Evolutionary conservation across 1,140 invertebrate species (phyloP).

Genomic region (Neomicropteryx cornuta): DNA sequence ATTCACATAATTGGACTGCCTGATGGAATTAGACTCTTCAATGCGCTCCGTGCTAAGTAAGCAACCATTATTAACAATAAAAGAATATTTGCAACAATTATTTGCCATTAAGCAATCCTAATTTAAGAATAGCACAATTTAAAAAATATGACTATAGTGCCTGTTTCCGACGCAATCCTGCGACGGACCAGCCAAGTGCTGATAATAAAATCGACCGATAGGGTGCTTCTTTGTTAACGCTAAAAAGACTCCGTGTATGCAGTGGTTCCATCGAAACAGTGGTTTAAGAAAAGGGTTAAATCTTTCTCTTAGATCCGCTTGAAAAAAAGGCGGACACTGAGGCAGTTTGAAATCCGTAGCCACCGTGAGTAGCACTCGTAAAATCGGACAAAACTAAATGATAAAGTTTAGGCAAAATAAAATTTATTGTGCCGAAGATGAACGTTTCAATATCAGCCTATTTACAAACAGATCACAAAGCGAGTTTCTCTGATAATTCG

Average conservation of each 20-base stretch:
- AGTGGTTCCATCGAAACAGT: too few species aligned
- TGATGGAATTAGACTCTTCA: conserved; percentile 83
- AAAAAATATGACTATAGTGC: background rate
- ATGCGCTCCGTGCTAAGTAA: conserved; percentile 72
- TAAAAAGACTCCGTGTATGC: background rate
- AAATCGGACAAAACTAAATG: too few species aligned
- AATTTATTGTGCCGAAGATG: too few species aligned
- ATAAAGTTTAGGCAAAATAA: too few species aligned
- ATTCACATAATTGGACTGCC: conserved; percentile 89
- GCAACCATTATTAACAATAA: conserved; percentile 18
- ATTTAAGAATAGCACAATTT: conserved; percentile 5
- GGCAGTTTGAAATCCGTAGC: too few species aligned
- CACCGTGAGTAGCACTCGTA: too few species aligned
- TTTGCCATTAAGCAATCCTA: background rate
- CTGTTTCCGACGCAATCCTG: background rate
- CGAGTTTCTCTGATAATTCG: too few species aligned
- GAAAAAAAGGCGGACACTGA: too few species aligned
- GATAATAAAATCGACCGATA: conserved; percentile 1
- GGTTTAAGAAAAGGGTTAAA: too few species aligned
- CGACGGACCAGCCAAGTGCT: conserved; percentile 1
- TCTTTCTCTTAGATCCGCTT: too few species aligned
- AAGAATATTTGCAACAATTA: conserved; percentile 9
- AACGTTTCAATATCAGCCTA: too few species aligned
- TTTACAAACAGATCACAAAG: too few species aligned
- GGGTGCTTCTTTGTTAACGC: conserved; percentile 4